These are phyloP conservation scores for Agrilus mali DNA, from an alignment of 2,888 invertebrate species.

Conservation along the genomic window DNA sequence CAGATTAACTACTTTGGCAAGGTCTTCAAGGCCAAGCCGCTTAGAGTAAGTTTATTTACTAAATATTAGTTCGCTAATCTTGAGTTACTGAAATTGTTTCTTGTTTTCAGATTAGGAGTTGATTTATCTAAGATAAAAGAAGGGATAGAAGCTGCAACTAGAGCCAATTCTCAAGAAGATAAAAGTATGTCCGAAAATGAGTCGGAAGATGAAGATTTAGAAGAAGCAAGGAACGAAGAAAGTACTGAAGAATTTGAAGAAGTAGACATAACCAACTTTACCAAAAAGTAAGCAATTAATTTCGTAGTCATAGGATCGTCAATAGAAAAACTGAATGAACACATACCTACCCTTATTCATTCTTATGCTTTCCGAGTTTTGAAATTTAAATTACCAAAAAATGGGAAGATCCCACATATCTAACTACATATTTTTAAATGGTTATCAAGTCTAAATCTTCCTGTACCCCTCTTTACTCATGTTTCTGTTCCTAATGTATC, in stretches of 20 bases:
- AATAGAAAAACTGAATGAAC: too few relatives aligned
- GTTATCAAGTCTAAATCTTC: too few relatives aligned
- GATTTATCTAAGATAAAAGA: constrained; percentile 32
- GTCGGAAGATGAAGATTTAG: constrained; percentile 8
- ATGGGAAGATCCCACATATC: too few relatives aligned
- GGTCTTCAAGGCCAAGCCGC: constrained; percentile 32
- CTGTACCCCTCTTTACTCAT: too few relatives aligned
- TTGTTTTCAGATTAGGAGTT: constrained; percentile 25
- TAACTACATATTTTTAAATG: too few relatives aligned
- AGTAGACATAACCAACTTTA: constrained; percentile 4
- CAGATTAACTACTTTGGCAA: constrained; percentile 21
- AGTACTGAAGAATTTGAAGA: constrained; percentile 7
- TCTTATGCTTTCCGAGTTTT: too few relatives aligned
- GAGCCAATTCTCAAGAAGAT: constrained; percentile 5
- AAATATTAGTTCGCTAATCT: constrained; percentile 1
- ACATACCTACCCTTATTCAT: too few relatives aligned
- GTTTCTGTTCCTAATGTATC: too few relatives aligned
- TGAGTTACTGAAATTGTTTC: not conserved
- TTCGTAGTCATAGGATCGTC: too few relatives aligned
- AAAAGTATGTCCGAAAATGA: constrained; percentile 12
- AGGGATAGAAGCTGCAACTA: constrained; percentile 16
- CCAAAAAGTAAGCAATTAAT: constrained; percentile 8
- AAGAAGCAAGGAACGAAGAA: constrained; percentile 1
- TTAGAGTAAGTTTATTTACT: constrained; percentile 26
- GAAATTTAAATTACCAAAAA: too few relatives aligned